Conservation (phyloP, 2,888 invertebrate genomes). For the Aspidapion aeneum region DNA sequence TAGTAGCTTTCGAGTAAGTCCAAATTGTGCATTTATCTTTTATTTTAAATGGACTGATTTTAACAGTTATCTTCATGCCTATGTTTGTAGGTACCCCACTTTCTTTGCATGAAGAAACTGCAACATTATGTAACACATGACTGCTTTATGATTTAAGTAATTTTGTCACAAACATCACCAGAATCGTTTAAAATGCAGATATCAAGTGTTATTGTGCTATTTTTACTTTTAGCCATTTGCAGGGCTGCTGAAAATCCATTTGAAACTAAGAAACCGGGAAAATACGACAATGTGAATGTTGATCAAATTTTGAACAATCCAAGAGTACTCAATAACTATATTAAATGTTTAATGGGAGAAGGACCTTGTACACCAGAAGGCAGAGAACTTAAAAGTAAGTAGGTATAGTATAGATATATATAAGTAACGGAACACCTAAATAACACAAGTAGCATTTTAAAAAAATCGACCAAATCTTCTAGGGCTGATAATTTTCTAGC, state of each 20-base stretch:
- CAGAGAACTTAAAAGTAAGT: constrained; percentile 59
- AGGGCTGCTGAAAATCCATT: constrained; percentile 32
- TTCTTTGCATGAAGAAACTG: background rate
- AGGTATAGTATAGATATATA: background rate
- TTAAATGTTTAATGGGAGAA: constrained; percentile 59
- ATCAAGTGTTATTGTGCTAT: background rate
- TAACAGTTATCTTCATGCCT: background rate
- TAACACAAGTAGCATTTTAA: background rate
- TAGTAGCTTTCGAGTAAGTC: too few relatives aligned
- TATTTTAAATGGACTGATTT: too few relatives aligned
- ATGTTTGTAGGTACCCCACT: background rate
- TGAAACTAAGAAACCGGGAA: constrained; percentile 45
- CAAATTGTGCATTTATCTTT: too few relatives aligned
- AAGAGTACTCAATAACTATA: constrained; percentile 57
- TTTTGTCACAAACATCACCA: background rate
- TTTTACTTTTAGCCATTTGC: background rate
- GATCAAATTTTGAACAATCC: constrained; percentile 56
- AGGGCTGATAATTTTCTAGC: too few relatives aligned
- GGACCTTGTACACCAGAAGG: constrained; percentile 59
- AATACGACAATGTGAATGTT: constrained; percentile 57
- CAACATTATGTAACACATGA: background rate
- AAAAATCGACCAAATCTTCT: too few relatives aligned
- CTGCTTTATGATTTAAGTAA: background rate
- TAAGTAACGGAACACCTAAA: too few relatives aligned
- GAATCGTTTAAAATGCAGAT: background rate